Conservation (phyloP, 2,797 vertebrate species). For the Scomberomorus guttatus region DNA sequence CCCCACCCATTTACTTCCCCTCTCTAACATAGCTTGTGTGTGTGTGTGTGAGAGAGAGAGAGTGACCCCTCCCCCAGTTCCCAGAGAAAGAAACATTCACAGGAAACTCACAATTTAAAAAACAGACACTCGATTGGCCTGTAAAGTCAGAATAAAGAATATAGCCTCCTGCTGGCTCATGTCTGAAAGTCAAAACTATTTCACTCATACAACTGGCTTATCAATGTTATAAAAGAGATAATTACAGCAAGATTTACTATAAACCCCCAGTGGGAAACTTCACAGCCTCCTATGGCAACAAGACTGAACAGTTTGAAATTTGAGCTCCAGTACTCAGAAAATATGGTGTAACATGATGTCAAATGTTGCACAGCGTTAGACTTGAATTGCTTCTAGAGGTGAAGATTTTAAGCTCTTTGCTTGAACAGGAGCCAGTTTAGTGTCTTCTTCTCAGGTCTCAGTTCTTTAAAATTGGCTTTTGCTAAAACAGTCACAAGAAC, state of each 20-base stretch:
- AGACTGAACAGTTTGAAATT: not conserved
- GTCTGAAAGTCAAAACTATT: not conserved
- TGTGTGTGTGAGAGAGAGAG: not conserved
- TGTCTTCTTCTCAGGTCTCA: not conserved
- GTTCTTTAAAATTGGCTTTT: too few relatives aligned
- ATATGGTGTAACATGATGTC: not conserved
- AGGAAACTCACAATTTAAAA: constrained; percentile 43
- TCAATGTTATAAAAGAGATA: constrained; percentile 7
- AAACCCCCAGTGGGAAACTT: not conserved
- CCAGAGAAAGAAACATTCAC: constrained; percentile 34
- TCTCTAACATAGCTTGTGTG: not conserved
- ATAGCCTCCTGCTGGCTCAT: not conserved
- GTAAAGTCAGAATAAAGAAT: not conserved
- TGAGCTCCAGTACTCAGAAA: not conserved
- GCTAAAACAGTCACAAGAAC: too few relatives aligned
- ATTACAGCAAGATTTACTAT: not conserved
- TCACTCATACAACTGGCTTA: not conserved
- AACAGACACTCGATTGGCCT: not conserved
- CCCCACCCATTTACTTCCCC: constrained; percentile 12
- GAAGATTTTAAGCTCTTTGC: not conserved
- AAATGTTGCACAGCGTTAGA: not conserved
- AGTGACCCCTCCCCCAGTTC: constrained; percentile 20
- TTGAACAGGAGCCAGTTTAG: not conserved
- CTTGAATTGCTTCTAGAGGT: not conserved
- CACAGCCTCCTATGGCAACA: not conserved